Evolutionary conservation across 2,113 vertebrate species (phyloP).

Genomic region (Galeopterus variegatus): DNA sequence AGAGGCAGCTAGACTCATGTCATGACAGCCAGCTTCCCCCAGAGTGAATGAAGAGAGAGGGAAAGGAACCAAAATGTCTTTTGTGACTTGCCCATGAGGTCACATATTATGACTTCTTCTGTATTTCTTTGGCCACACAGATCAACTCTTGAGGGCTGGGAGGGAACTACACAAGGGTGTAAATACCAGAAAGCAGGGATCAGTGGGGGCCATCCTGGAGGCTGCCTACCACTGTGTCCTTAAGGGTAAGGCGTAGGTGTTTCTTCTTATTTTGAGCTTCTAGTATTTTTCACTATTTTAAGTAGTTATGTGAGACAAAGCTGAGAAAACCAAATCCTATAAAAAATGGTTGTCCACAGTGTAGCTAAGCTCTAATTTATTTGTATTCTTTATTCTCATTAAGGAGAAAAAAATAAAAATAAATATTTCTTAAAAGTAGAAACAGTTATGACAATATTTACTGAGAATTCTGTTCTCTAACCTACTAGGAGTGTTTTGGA

Average conservation of each 20-base stretch:
- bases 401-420: neutral
- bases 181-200: neutral
- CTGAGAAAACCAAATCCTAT: slow-evolving; percentile 17
- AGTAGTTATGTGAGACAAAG: neutral
- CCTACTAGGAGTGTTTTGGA: slow-evolving; percentile 54
- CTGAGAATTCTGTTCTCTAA: slow-evolving; percentile 66
- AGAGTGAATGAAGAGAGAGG: too few relatives aligned
- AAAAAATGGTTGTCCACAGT: neutral
- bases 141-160: neutral
- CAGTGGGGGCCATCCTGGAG: too few relatives aligned
- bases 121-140: neutral
- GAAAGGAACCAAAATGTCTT: neutral
- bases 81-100: neutral
- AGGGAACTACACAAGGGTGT: neutral
- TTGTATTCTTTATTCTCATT: slow-evolving; percentile 56
- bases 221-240: neutral
- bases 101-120: neutral
- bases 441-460: slow-evolving; percentile 72
- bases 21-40: neutral
- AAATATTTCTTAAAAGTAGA: slow-evolving; percentile 58
- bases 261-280: slow-evolving; percentile 26
- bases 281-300: slow-evolving; percentile 5
- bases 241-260: neutral
- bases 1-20: neutral
- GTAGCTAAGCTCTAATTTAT: neutral